These are phyloP conservation scores for Malthinus flaveolus DNA, from an alignment of 2,888 invertebrate genomes.

Conservation along the genomic window DNA sequence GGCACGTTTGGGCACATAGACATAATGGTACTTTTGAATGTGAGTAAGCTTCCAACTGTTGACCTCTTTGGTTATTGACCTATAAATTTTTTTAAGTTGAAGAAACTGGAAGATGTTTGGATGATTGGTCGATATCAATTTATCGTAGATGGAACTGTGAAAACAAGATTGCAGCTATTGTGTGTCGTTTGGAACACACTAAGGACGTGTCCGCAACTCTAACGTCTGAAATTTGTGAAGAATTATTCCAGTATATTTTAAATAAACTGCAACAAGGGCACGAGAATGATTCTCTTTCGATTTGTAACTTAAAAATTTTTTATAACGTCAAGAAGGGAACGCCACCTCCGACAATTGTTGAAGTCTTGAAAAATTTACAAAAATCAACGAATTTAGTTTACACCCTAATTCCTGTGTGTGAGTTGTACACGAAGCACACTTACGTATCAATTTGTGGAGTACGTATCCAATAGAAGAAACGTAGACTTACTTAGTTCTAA, in stretches of 20 bases:
- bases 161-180: conserved; percentile 82
- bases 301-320: conserved; percentile 77
- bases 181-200: conserved; percentile 70
- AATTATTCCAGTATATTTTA: conserved; percentile 59
- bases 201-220: conserved; percentile 54
- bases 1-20: conserved; percentile 91
- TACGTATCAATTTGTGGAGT: conserved; percentile 83
- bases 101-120: conserved; percentile 86
- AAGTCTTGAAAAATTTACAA: conserved; percentile 57
- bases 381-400: conserved; percentile 64
- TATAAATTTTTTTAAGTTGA: conserved; percentile 68
- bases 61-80: conserved; percentile 10
- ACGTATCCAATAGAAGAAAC: conserved; percentile 63
- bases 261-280: conserved; percentile 60
- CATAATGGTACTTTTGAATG: conserved; percentile 88
- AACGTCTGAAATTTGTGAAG: conserved; percentile 57
- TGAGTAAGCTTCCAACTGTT: conserved; percentile 58
- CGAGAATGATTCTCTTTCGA: conserved; percentile 58
- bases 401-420: conserved; percentile 77
- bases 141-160: conserved; percentile 88
- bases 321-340: conserved; percentile 68
- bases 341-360: conserved; percentile 53
- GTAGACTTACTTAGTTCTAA: too few relatives aligned
- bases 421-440: conserved; percentile 79
- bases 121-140: conserved; percentile 76